These are phyloP conservation scores for Penaeus indicus DNA, from an alignment of 1,140 invertebrate species.

Conservation along the genomic window DNA sequence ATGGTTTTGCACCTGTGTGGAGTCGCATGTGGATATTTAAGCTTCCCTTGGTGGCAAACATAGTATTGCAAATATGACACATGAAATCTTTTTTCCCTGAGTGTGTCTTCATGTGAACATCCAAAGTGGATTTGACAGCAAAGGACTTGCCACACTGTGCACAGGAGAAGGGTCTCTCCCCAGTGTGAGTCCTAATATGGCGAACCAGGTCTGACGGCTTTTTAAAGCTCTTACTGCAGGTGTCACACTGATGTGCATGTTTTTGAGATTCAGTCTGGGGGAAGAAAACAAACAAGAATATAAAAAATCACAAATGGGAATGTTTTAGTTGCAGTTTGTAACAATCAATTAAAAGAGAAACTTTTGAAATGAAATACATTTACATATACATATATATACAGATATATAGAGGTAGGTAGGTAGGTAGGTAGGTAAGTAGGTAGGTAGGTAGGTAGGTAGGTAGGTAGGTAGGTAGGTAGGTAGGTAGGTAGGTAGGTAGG, in stretches of 20 bases:
- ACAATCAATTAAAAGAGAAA: no score
- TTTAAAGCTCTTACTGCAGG: conserved; percentile 70
- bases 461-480: no score
- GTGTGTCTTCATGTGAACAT: conserved; percentile 72
- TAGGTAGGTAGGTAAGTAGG: no score
- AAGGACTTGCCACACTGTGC: conserved; percentile 71
- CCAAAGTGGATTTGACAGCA: conserved; percentile 71
- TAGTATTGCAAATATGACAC: conserved; percentile 70
- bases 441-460: no score
- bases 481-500: no score
- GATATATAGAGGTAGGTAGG: no score
- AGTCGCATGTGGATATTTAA: conserved; percentile 67
- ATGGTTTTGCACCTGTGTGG: conserved; percentile 69
- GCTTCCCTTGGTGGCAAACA: conserved; percentile 65
- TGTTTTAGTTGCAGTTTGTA: no score
- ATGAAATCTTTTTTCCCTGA: conserved; percentile 72
- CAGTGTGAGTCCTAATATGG: conserved; percentile 75
- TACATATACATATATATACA: no score
- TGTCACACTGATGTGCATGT: conserved; percentile 55
- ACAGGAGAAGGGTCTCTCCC: conserved; percentile 68
- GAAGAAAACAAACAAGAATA: background rate
- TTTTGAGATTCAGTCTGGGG: conserved; percentile 50
- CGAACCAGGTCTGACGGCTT: conserved; percentile 66
- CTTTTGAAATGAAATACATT: no score
- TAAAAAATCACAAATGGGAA: no score